phyloP scores from a whole-genome alignment of 2,797 vertebrate genomes.

The Gymnopithys bicolor region DNA sequence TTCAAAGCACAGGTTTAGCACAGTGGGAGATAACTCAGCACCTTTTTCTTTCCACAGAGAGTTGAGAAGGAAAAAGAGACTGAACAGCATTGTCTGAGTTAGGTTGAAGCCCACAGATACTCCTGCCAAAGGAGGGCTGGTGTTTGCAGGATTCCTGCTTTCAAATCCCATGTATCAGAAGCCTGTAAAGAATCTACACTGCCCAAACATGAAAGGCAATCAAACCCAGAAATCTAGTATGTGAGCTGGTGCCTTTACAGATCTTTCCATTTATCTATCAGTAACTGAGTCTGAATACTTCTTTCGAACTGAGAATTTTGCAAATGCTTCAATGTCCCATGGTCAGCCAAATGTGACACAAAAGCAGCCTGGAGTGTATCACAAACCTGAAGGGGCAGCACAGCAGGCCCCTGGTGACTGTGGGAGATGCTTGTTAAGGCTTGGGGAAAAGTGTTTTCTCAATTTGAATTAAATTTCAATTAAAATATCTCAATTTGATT shows the following conservation, averaged over 20 bases:
- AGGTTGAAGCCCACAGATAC: background rate
- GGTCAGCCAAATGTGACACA: background rate
- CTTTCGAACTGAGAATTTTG: background rate
- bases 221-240: background rate
- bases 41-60: background rate
- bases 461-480: background rate
- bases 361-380: background rate
- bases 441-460: constrained; percentile 18
- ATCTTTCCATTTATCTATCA: background rate
- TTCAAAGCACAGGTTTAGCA: background rate
- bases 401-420: background rate
- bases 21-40: background rate
- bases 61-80: background rate
- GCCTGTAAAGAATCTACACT: background rate
- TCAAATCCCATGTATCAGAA: background rate
- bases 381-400: background rate
- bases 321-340: background rate
- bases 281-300: background rate
- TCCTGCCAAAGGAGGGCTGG: background rate
- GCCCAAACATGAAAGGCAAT: background rate
- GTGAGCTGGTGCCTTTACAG: background rate
- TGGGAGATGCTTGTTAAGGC: background rate
- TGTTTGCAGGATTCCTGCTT: background rate
- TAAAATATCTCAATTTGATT: constrained; percentile 56
- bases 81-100: background rate